A percentile compares a stretch with the other conserved stretches of the same genome.
Conservation (phyloP, 2,888 invertebrate genomes). For the Aquatica leii region DNA sequence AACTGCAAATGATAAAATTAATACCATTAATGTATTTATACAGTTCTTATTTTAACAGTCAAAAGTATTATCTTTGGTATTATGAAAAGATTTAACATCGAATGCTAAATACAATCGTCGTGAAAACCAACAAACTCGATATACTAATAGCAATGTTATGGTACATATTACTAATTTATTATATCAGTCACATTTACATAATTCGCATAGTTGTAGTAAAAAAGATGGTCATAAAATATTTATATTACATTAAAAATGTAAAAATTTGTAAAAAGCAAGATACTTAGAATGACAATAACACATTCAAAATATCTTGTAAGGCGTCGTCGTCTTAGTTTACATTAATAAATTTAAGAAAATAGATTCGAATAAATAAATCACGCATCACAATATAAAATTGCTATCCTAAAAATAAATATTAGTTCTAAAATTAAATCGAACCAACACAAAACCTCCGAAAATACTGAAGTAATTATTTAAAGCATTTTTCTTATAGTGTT, state of each 20-base stretch:
- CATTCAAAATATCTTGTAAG: constrained; percentile 43
- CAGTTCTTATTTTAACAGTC: too few species aligned
- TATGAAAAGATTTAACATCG: too few species aligned
- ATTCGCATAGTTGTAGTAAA: constrained; percentile 46
- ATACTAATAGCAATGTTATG: too few species aligned
- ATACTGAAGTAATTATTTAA: constrained; percentile 40
- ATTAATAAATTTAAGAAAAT: constrained; percentile 27
- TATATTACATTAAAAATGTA: constrained; percentile 47
- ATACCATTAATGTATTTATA: too few species aligned
- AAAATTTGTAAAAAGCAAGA: constrained; percentile 43
- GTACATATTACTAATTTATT: constrained; percentile 24
- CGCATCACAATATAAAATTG: constrained; percentile 41
- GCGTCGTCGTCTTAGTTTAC: constrained; percentile 36
- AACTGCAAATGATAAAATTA: too few species aligned
- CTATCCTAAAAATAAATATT: constrained; percentile 33
- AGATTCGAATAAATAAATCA: constrained; percentile 40
- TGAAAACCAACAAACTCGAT: too few species aligned
- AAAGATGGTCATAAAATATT: constrained; percentile 48
- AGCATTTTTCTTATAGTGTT: too few species aligned
- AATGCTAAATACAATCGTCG: too few species aligned
- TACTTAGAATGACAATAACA: constrained; percentile 40
- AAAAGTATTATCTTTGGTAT: too few species aligned
- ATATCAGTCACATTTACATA: constrained; percentile 44
- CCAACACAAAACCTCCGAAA: constrained; percentile 24
- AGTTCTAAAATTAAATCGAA: constrained; percentile 21